Evolutionary conservation across 2,113 vertebrate genomes (phyloP), one percentile per base, ranked within the genome.

Genomic region (Psilopogon haemacephalus): DNA sequence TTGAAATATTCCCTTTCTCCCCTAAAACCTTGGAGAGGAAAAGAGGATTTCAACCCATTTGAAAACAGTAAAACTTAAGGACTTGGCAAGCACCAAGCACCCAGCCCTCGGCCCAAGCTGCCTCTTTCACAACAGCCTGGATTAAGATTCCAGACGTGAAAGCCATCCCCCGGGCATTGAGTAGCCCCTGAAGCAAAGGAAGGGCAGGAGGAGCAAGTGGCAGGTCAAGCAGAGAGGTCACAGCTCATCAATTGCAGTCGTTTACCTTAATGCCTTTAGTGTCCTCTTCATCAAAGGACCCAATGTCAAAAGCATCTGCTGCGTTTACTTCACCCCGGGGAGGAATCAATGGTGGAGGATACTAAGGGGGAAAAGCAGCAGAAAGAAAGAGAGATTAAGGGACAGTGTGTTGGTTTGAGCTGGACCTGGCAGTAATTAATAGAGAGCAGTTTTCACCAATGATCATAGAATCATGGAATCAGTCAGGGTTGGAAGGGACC

Each of bases 231-330:
- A 15, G 20, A 40, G 80, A 55, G 52, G 20, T 1, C 65, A 23
- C 75, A 26, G 19, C 8, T 73, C 3, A 5, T 4, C 48, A 2
- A 8, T 52, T 60, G 18, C 38, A 60, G 33, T 0, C 32, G 12
- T 1, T 6, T 97, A 99, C 99, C 99, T 99, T 99, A 95, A 99
- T 99, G 97, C 99, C 99, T 96, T 99, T 99, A 75, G 99, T 99
- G 97, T 99, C 99, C 93, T 99, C 99, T 92, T 99, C 99, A 64
- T 99, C 99, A 50, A 99, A 99, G 0, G 99, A 99, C 86, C 99
- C 99, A 5, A 99, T 99, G 94, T 99, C 99, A 42, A 99, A 99
- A 52, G 99, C 99, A 4, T 99, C 99, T 0, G 99, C 99, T 5
- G 99, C 99, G 9, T 99, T 99, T 88, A 99, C 99, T 88, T 99